Base-by-base conservation (phyloP, 2,888 invertebrate species). In the Nemapogon koenigi region DNA sequence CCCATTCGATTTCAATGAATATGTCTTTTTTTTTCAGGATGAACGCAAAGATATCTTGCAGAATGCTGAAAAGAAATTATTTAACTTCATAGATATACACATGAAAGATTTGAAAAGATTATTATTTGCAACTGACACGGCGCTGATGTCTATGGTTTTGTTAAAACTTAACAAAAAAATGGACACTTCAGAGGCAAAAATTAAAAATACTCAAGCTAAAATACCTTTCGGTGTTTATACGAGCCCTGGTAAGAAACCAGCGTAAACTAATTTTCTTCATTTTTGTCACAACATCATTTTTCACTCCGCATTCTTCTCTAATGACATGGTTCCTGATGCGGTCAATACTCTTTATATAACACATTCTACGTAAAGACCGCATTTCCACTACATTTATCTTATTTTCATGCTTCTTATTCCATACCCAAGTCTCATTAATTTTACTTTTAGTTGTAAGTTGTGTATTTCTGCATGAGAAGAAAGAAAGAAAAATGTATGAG, bases 201-300 rank as follows among this genome's bases (percentile, higher is more conserved):
- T 76, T 32, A 67, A 62, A 39, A 55, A 62, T 0, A 71, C 75
- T 0, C 70, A 75, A 25, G 76, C 76, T 1, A 75, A 73, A 47
- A 75, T 78, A 43, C 78, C 78, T 0, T 78, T 76, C 30, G 78
- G 78, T 11, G 43, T 78, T 27, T 78, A 78, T 19, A 63, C 68
- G 0, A 78, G 78, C 40, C 78, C 78, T 2, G 76, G 76, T 73
- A 31, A 49, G 44, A 15, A 16, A 13, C 7, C 28, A 28, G 28
- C 11, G 22, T 22, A 22, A 22, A 22, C 10, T 28, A 4, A 28
- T 10, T 28, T 10, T 4, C n/a, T n/a, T n/a, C n/a, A n/a, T n/a
- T n/a, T n/a, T n/a, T n/a, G n/a, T n/a, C n/a, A n/a, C n/a, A n/a
- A n/a, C n/a, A n/a, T n/a, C n/a, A n/a, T n/a, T n/a, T n/a, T n/a